Conservation (phyloP, 30 jellyfish, hydroid and myxozoan genomes). For the Aurelia sp. region DNA sequence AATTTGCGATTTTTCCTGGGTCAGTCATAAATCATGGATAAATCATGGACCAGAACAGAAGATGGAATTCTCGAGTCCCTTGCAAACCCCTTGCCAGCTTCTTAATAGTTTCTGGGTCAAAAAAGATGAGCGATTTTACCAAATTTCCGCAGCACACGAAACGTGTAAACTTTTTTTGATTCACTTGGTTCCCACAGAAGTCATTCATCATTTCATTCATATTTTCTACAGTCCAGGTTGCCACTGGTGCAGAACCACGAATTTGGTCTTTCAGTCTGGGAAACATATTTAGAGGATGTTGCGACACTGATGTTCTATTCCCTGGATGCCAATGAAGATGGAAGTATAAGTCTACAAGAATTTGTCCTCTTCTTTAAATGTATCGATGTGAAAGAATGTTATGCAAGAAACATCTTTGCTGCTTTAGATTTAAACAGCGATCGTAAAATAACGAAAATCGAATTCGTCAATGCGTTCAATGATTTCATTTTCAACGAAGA, state of each 20-base stretch:
- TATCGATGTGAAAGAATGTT: constrained; percentile 51
- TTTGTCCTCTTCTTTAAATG: constrained; percentile 65
- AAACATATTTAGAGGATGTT: constrained; percentile 31
- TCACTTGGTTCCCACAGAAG: too few species aligned
- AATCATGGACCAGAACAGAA: too few species aligned
- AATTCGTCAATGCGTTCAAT: constrained; percentile 53
- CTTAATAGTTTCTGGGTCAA: too few species aligned
- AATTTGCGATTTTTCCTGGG: too few species aligned
- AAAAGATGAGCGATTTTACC: too few species aligned
- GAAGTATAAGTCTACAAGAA: constrained; percentile 66
- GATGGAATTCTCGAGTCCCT: too few species aligned
- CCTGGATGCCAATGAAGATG: constrained; percentile 66
- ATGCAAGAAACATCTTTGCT: constrained; percentile 69
- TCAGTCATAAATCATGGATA: too few species aligned
- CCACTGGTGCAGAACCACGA: constrained; percentile 17
- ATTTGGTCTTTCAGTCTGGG: constrained; percentile 8
- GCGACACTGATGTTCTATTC: constrained; percentile 73
- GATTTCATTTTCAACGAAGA: constrained; percentile 57
- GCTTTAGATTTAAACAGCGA: constrained; percentile 51
- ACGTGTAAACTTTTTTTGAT: too few species aligned
- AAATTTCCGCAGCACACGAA: too few species aligned
- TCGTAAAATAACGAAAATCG: constrained; percentile 50
- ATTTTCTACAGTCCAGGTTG: constrained; percentile 12
- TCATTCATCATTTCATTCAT: too few species aligned
- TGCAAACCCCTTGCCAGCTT: too few species aligned